Evolutionary conservation across 2,888 invertebrate species (phyloP), one percentile per base, ranked within the genome.

Genomic region (Sepiola atlantica): DNA sequence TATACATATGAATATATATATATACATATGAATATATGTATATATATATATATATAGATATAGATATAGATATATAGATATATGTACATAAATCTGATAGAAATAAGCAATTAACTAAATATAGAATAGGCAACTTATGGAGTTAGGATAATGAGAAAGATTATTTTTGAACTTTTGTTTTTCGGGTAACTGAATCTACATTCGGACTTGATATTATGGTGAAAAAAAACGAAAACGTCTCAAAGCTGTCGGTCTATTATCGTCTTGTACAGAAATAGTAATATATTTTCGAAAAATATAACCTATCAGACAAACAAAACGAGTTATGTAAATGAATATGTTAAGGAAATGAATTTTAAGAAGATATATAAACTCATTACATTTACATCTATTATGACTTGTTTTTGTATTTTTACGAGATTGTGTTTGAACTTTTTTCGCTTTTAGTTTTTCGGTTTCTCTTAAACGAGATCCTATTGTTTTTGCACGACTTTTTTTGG

Each of bases 191-290:
- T 77, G 12, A 77, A 77, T n/a, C 77, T 77, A 77, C 77, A n/a
- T 77, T n/a, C n/a, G 4, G 77, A 18, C 77, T 77, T 32, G n/a
- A 77, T 77, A n/a, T 18, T 20, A 32, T n/a, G 1, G 57, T 6
- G 77, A n/a, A 32, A 77, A 77, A 77, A 77, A 32, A n/a, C 3
- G 18, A n/a, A 77, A 77, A 77, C n/a, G 77, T 77, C 77, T 77
- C 77, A 32, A 77, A 77, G 77, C n/a, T n/a, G 32, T n/a, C 14
- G 32, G 32, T 77, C 77, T 77, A 77, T 77, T 14, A 77, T 77
- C n/a, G 77, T n/a, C 77, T n/a, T 77, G n/a, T n/a, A 77, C 77
- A 77, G 77, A 77, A 77, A 77, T 77, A 77, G 77, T n/a, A 32
- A 77, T 16, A 32, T n/a, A 77, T 32, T 77, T 32, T 12, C 16